phyloP scores from a whole-genome alignment of 2,888 invertebrate genomes.

The Nephrotoma flavescens region DNA sequence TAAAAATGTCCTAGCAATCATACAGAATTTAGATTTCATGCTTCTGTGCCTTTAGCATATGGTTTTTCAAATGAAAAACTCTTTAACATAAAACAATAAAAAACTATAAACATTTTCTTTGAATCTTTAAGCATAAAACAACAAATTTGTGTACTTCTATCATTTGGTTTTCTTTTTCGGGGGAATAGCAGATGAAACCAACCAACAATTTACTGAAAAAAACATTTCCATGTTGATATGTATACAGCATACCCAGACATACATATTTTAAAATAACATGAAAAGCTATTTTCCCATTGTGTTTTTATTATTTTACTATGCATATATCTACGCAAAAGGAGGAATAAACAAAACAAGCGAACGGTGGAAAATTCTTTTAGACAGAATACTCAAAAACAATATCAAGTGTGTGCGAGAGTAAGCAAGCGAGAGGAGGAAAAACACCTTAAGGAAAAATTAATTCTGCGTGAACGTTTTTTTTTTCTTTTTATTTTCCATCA shows the following conservation, averaged over 20 bases:
- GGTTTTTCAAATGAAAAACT: too few species aligned
- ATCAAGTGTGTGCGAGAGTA: neutral
- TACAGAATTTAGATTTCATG: too few species aligned
- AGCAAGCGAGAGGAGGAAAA: neutral
- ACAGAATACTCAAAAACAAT: neutral
- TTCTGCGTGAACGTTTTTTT: neutral
- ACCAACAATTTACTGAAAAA: neutral
- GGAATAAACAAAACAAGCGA: neutral
- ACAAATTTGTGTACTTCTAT: too few species aligned
- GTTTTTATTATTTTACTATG: neutral
- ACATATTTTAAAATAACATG: neutral
- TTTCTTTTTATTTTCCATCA: neutral
- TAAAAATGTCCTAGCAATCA: too few species aligned
- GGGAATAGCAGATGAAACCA: too few species aligned
- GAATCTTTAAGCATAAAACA: too few species aligned
- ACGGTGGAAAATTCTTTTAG: neutral
- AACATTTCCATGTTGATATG: neutral
- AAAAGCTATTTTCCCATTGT: neutral
- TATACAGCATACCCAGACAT: neutral
- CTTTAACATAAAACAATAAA: too few species aligned
- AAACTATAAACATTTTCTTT: too few species aligned
- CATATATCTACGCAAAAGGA: neutral
- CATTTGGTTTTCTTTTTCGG: too few species aligned
- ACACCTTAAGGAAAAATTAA: neutral
- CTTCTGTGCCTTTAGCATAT: too few species aligned